Evolutionary conservation across 2,888 invertebrate genomes (phyloP), one percentile per base, ranked within the genome.

Genomic region (Drosophila falleni): DNA sequence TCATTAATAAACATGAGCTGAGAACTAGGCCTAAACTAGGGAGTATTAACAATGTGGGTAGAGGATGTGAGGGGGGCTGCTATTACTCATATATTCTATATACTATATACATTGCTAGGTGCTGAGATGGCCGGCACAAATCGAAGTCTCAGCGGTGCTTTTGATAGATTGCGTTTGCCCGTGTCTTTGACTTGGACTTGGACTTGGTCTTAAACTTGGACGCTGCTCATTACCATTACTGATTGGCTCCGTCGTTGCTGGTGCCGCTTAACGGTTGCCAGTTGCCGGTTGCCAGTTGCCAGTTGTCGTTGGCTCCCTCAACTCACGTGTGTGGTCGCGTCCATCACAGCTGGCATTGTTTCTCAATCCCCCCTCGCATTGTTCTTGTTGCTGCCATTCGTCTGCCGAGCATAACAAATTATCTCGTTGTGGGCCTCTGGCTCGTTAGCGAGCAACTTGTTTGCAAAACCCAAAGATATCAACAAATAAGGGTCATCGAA

Each of bases 1-100:
- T 81, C 84, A 84, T 85, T 86, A 85, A 85, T 85, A 85, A 81
- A 85, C 84, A 85, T 84, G 86, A 86, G 84, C 53, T 23, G 15
- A 49, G 46, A 62, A 44, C 58, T 59, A 53, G 68, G 44, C 68
- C 58, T 41, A 61, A 50, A 26, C 58, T 19, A 31, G 15, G n/a
- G 15, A 26, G 5, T 13, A 50, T 13, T 35, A 23, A 15, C 16
- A 31, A 35, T 4, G 37, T 9, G 23, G 16, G 13, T 6, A 29
- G 16, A 10, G 19, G 5, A 29, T 4, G 5, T 31, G 16, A 13
- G 19, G 9, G 9, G 19, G 35, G 46, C 50, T 54, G 47, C 10
- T 60, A 56, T 39, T 35, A 8, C 46, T 35, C 47, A 53, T 23
- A 61, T 42, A 11, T 37, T 39, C 15, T 26, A 11, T 11, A 11